Base-by-base conservation (phyloP, 2,888 invertebrate species). In the Mythimna pallens region DNA sequence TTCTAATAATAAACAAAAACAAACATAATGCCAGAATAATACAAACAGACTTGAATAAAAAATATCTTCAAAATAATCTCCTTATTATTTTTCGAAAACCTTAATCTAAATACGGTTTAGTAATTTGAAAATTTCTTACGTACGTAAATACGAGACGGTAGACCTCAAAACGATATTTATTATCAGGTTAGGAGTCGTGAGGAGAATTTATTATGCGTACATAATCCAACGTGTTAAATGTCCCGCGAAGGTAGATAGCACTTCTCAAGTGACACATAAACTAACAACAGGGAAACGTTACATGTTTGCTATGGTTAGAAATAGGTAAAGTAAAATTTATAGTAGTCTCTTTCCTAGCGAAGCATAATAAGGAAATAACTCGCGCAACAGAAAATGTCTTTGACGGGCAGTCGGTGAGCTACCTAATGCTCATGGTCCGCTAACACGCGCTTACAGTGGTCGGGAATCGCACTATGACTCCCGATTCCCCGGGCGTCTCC, bases 141-240 rank as follows among this genome's bases (percentile, higher is more conserved):
- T 43, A 47, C 34, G 47, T 20, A 62, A 63, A 36, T 61, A 74
- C 55, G 75, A 67, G 57, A 67, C 10, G 58, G 65, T 83, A 62
- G 54, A 62, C 59, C 74, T 80, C 70, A 70, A 70, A 78, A 81
- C 83, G 47, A 80, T 75, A 81, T 81, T 80, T 81, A 81, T 81
- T 75, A 83, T 70, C 61, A 68, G 55, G 80, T 68, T 80, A 61
- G 58, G 59, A 83, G 62, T 61, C 58, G 65, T 50, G 80, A 70
- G 50, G 58, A 50, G 54, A 81, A 83, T 81, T 81, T 81, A 81
- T 81, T 81, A 61, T 62, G 83, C 75, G 80, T 74, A 74, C 75
- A 40, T 81, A 81, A 81, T 81, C 70, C 67, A 68, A 73, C 65
- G 63, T 58, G 81, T 83, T 81, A 73, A 76, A 73, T 83, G 77